Evolutionary conservation across 2,888 invertebrate genomes (phyloP).

Genomic region (Mylabris sibirica): DNA sequence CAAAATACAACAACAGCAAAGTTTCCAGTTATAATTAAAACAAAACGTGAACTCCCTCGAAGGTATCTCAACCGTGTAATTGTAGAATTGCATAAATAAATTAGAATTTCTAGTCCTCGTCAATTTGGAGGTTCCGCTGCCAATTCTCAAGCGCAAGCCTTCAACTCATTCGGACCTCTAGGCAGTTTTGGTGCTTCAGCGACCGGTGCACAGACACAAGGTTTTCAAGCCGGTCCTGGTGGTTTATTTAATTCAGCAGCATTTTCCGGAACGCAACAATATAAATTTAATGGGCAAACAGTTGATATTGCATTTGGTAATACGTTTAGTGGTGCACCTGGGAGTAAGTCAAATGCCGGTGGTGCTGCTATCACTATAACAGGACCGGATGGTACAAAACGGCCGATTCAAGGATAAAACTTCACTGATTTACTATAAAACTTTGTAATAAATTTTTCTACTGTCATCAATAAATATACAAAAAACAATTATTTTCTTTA

Average conservation of each 20-base stretch:
- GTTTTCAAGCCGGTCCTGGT: constrained; percentile 29
- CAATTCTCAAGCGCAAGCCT: constrained; percentile 57
- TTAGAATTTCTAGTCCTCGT: neutral
- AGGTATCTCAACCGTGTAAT: neutral
- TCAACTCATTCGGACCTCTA: constrained; percentile 52
- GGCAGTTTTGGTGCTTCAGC: constrained; percentile 43
- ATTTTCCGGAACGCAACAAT: constrained; percentile 57
- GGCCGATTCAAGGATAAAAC: constrained; percentile 19
- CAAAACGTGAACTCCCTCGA: constrained; percentile 38
- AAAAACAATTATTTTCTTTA: neutral
- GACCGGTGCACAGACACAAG: constrained; percentile 35
- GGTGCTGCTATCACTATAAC: constrained; percentile 29
- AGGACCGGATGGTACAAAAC: constrained; percentile 32
- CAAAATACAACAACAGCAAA: constrained; percentile 34
- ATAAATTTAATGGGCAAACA: constrained; percentile 57
- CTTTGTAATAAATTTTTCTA: neutral
- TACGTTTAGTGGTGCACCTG: constrained; percentile 49
- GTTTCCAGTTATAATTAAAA: constrained; percentile 38
- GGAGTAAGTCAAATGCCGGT: constrained; percentile 22
- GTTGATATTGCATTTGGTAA: constrained; percentile 58
- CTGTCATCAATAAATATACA: neutral
- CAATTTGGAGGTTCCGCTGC: constrained; percentile 47
- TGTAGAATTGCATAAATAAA: neutral
- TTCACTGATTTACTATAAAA: neutral
- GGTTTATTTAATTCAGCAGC: constrained; percentile 51